Conservation (phyloP, 2,113 vertebrate genomes). For the Turdus rufiventris region DNA sequence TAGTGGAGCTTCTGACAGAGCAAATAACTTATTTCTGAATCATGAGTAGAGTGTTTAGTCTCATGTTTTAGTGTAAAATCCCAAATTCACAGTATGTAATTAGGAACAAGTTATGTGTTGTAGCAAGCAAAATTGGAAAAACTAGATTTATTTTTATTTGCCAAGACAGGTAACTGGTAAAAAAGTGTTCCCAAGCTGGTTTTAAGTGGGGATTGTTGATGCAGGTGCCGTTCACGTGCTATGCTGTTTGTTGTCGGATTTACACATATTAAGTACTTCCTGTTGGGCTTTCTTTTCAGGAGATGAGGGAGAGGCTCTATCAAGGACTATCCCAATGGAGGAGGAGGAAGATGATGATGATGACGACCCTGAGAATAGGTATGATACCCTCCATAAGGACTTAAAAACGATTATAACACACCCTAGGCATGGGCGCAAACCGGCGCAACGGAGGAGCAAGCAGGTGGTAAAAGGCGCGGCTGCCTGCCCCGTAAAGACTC, state of each 20-base stretch:
- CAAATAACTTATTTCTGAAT: background rate
- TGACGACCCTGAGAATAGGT: slow-evolving; percentile 98
- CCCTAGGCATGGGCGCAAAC: slow-evolving; percentile 76
- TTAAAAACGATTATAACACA: slow-evolving; percentile 80
- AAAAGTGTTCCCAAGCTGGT: background rate
- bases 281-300: slow-evolving; percentile 62
- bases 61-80: background rate
- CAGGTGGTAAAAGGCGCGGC: slow-evolving; percentile 73
- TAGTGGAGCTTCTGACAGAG: background rate
- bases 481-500: slow-evolving; percentile 75
- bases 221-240: rapidly evolving
- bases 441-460: slow-evolving; percentile 69
- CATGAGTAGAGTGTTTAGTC: background rate
- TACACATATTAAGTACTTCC: background rate
- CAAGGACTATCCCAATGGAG: slow-evolving; percentile 70
- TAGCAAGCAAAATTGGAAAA: background rate
- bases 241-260: background rate
- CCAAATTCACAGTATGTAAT: background rate
- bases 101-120: background rate
- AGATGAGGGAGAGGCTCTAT: slow-evolving; percentile 85
- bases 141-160: background rate
- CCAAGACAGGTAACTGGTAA: background rate
- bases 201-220: background rate
- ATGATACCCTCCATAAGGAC: slow-evolving; percentile 84
- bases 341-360: slow-evolving; percentile 88